Evolutionary conservation across 2,888 invertebrate genomes (phyloP), one percentile per base, ranked within the genome.

Genomic region (Protodeltote pygarga): DNA sequence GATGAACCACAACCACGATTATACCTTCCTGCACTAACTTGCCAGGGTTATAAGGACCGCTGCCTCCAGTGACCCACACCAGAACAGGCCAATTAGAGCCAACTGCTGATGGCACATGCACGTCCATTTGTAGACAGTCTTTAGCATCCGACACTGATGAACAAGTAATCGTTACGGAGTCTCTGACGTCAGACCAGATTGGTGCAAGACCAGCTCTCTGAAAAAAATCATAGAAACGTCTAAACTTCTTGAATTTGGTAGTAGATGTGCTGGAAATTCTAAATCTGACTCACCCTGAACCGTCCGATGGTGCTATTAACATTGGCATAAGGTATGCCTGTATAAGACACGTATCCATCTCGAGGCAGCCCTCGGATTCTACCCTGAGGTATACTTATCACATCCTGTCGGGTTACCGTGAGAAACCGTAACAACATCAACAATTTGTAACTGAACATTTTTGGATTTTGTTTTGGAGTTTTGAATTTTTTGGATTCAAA

Each of bases 41-140:
- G 10, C 76, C 74, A 0, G 90, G 84, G 41, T 79, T 54, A 46
- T 84, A 87, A 2, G 55, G 63, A 0, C 80, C 85, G 20, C 71
- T 74, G 8, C 80, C 79, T 3, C 84, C 85, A 4, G 78, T 71
- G 4, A 89, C 72, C 91, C 91, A 92, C 8, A 82, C 87, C 13
- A 91, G 64, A 5, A 90, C 87, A 0, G 91, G 85, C 79, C 82
- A 79, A 3, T 61, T 68, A 1, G 52, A 45, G 1, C 53, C 79
- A 37, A 69, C 65, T 1, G 80, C 65, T 41, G 92, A 78, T 17
- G 95, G 95, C 3, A 92, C 89, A 73, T 94, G 93, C 2, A 95
- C 93, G 61, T 95, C 95, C 38, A 95, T 78, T 57, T 93, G 93
- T 0, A 95, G 85, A 64, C 95, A 95, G 57, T 95, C 94, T 53